A percentile compares a stretch with the other conserved stretches of the same genome.
phyloP scores from a whole-genome alignment of 2,888 invertebrate genomes.

The Apodemia duryi region DNA sequence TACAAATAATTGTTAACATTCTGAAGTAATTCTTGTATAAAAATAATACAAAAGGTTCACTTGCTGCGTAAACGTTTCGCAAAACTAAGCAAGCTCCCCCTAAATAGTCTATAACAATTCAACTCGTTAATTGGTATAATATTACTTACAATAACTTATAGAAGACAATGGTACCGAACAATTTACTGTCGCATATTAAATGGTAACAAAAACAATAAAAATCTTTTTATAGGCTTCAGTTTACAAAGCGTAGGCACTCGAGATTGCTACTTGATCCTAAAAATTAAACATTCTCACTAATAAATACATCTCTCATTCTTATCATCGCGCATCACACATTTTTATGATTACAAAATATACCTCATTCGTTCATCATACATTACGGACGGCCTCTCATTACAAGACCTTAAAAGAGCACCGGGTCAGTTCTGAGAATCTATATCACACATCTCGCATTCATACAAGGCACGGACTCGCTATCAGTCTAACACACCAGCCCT shows the following conservation, averaged over 20 bases:
- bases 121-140: conserved; percentile 76
- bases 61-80: conserved; percentile 31
- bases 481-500: conserved; percentile 62
- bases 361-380: conserved; percentile 49
- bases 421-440: conserved; percentile 63
- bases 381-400: conserved; percentile 70
- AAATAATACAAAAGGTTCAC: conserved; percentile 71
- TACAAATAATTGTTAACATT: conserved; percentile 78
- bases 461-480: conserved; percentile 47
- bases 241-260: conserved; percentile 80
- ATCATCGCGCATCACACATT: conserved; percentile 48
- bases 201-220: conserved; percentile 79
- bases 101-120: conserved; percentile 67
- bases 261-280: conserved; percentile 76
- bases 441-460: conserved; percentile 49
- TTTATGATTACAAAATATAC: conserved; percentile 43
- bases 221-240: conserved; percentile 71
- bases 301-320: conserved; percentile 66
- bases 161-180: conserved; percentile 75
- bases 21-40: conserved; percentile 69
- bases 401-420: conserved; percentile 75
- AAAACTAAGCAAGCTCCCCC: conserved; percentile 43
- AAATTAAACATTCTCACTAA: conserved; percentile 71
- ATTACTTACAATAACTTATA: conserved; percentile 69
- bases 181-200: conserved; percentile 62